Conservation (phyloP, 2,113 vertebrate species). For the Oryzias melastigma region DNA sequence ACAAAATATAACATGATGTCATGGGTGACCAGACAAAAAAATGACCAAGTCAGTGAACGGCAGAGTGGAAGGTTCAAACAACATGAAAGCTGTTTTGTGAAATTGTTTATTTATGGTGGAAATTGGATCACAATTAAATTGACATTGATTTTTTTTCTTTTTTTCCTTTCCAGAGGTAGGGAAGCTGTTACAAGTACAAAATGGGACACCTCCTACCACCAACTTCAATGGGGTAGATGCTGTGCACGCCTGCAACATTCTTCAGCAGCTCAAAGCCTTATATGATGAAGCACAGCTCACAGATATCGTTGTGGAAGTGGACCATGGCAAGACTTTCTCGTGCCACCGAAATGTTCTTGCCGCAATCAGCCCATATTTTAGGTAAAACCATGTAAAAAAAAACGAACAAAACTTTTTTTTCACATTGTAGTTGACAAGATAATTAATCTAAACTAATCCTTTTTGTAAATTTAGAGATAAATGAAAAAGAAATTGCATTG, state of each 20-base stretch:
- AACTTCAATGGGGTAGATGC: slow-evolving; percentile 89
- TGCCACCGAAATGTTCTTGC: slow-evolving; percentile 99
- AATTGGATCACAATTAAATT: background rate
- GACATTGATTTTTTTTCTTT: background rate
- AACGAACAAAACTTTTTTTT: no score
- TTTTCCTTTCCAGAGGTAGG: slow-evolving; percentile 82
- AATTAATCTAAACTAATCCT: no score
- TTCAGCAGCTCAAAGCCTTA: slow-evolving; percentile 96
- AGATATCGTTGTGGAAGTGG: slow-evolving; percentile 97
- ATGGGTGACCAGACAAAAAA: background rate
- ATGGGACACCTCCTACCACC: slow-evolving; percentile 86
- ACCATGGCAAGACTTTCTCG: slow-evolving; percentile 94
- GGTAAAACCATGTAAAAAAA: slow-evolving; percentile 68
- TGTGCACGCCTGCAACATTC: slow-evolving; percentile 93
- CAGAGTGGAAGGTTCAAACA: background rate
- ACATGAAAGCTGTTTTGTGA: background rate
- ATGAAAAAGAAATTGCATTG: no score
- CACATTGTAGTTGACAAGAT: no score
- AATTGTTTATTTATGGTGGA: background rate
- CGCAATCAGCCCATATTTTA: slow-evolving; percentile 99
- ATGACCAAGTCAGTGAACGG: background rate
- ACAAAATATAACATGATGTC: background rate
- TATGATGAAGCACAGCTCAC: slow-evolving; percentile 97
- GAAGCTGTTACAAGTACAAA: slow-evolving; percentile 94
- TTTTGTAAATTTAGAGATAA: no score